A percentile compares a stretch with the other conserved stretches of the same genome.
Evolutionary conservation across 2,797 vertebrate species (phyloP).

Genomic region (Coracias cyanogaster): DNA sequence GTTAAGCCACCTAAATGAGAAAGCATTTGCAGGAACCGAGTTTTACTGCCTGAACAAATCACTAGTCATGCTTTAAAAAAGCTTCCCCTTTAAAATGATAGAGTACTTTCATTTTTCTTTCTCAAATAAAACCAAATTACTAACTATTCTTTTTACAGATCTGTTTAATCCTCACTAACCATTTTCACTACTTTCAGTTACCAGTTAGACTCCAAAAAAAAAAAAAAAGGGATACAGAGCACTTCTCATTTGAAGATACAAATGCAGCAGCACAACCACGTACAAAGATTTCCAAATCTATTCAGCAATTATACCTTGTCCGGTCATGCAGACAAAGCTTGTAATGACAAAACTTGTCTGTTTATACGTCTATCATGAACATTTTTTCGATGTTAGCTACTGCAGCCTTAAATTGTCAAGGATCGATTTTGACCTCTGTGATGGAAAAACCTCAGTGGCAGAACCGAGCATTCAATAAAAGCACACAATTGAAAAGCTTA

Average conservation of each 20-base stretch:
- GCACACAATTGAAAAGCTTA: background rate
- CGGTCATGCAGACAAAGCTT: background rate
- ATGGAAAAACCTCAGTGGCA: background rate
- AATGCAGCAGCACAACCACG: background rate
- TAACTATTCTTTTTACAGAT: background rate
- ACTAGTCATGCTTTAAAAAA: background rate
- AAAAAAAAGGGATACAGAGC: rapidly evolving
- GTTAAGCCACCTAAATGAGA: background rate
- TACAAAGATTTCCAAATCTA: background rate
- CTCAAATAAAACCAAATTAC: background rate
- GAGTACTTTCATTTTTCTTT: background rate
- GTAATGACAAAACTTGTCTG: background rate
- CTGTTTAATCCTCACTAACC: background rate
- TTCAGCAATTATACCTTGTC: background rate
- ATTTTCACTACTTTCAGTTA: background rate
- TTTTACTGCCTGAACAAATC: background rate
- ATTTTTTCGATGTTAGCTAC: background rate
- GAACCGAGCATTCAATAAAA: background rate
- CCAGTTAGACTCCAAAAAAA: background rate
- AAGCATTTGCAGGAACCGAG: background rate
- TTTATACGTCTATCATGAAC: background rate
- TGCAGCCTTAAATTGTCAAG: background rate
- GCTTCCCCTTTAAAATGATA: background rate
- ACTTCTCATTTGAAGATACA: background rate
- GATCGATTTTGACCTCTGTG: background rate